Evolutionary conservation across 2,888 invertebrate genomes (phyloP).

Genomic region (Cantharis lateralis): DNA sequence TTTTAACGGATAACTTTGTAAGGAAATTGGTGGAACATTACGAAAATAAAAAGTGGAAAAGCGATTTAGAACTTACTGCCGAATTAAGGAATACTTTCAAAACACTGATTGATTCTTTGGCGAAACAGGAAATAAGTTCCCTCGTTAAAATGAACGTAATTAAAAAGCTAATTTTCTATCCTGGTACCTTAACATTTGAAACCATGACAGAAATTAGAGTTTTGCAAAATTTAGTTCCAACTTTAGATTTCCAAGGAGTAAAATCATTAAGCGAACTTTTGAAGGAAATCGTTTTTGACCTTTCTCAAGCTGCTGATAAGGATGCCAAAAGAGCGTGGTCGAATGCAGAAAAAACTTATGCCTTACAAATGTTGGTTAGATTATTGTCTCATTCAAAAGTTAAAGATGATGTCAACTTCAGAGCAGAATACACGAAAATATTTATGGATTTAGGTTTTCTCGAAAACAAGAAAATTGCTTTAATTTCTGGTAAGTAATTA

Average conservation of each 20-base stretch:
- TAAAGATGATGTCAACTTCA: conserved; percentile 66
- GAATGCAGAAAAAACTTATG: conserved; percentile 70
- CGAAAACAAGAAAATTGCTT: conserved; percentile 60
- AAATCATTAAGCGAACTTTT: conserved; percentile 67
- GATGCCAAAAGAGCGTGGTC: conserved; percentile 65
- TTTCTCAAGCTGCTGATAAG: conserved; percentile 51
- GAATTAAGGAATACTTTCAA: conserved; percentile 63
- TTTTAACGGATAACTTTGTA: conserved; percentile 69
- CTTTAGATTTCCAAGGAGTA: conserved; percentile 64
- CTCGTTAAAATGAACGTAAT: conserved; percentile 64
- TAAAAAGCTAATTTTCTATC: conserved; percentile 67
- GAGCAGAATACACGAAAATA: conserved; percentile 66
- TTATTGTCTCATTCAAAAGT: conserved; percentile 53
- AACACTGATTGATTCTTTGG: conserved; percentile 59
- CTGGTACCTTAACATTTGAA: conserved; percentile 75
- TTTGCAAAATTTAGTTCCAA: conserved; percentile 66
- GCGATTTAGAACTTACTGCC: conserved; percentile 62
- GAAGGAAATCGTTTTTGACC: conserved; percentile 63
- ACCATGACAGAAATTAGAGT: conserved; percentile 71
- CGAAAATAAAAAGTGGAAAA: conserved; percentile 62
- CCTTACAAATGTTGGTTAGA: conserved; percentile 62
- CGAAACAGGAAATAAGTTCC: conserved; percentile 57
- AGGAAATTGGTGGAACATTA: conserved; percentile 67
- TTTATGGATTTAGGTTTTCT: conserved; percentile 69
- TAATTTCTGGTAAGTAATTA: conserved; percentile 63